phyloP scores from a whole-genome alignment of 2,797 vertebrate genomes.

The Anguilla marmorata region DNA sequence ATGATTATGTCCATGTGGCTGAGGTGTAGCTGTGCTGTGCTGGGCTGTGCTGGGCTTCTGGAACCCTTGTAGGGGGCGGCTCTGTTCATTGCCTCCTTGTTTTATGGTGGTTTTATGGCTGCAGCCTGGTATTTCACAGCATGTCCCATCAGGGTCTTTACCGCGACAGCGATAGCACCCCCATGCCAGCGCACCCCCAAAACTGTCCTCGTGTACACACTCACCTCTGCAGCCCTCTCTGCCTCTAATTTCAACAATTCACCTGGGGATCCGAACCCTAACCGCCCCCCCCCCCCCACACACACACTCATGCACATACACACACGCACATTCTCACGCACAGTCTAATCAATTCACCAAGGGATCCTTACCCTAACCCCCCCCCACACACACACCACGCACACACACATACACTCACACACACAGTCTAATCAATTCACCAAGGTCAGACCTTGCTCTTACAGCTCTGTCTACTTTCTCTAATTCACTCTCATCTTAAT shows the following conservation, averaged over 20 bases:
- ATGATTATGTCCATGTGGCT: slow-evolving; percentile 1
- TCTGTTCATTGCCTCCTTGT: slow-evolving; percentile 62
- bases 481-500: slow-evolving; percentile 5
- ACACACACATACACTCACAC: no score
- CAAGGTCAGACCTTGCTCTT: neutral
- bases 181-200: slow-evolving; percentile 34
- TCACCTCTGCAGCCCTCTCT: slow-evolving; percentile 10
- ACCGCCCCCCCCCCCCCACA: slow-evolving; percentile 33
- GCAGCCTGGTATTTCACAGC: slow-evolving; percentile 67
- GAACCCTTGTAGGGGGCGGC: slow-evolving; percentile 50
- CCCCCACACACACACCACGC: no score
- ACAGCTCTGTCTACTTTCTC: neutral
- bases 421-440: neutral
- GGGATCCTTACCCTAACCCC: neutral
- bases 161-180: slow-evolving; percentile 51
- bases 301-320: neutral
- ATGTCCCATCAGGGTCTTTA: slow-evolving; percentile 67
- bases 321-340: no score
- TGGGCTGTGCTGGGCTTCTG: slow-evolving; percentile 27
- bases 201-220: slow-evolving; percentile 38
- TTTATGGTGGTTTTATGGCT: slow-evolving; percentile 61
- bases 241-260: neutral
- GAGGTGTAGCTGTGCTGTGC: slow-evolving; percentile 33
- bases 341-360: no score
- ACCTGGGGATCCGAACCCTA: neutral